phyloP scores from a whole-genome alignment of 2,888 invertebrate species.

The Cryptosula pallasiana region DNA sequence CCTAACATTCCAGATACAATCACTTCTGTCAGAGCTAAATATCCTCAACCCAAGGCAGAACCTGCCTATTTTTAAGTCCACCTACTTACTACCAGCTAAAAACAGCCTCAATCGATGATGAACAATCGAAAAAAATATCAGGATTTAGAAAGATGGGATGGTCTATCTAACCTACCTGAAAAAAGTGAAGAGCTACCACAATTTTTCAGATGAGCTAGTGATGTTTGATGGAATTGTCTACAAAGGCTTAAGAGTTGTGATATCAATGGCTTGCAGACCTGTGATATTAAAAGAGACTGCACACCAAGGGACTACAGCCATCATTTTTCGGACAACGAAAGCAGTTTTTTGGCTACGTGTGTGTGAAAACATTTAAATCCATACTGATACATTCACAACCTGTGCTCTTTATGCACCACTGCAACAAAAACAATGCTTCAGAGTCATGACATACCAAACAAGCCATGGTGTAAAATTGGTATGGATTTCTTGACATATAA shows the following conservation, averaged over 20 bases:
- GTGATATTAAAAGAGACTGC: background rate
- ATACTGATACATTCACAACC: background rate
- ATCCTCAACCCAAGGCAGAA: background rate
- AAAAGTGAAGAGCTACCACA: too few relatives aligned
- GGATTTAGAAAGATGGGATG: too few relatives aligned
- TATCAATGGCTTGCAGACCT: background rate
- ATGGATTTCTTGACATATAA: background rate
- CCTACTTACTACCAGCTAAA: background rate
- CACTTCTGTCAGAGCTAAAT: background rate
- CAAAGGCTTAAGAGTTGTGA: background rate
- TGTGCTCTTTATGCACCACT: background rate
- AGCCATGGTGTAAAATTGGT: background rate
- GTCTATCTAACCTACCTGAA: too few relatives aligned
- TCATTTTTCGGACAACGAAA: too few relatives aligned
- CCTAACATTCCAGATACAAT: background rate
- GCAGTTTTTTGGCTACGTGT: slow-evolving; percentile 1
- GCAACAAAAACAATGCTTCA: background rate
- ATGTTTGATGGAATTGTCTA: slow-evolving; percentile 2
- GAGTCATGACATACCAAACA: slow-evolving; percentile 3
- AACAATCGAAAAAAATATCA: too few relatives aligned
- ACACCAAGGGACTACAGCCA: slow-evolving; percentile 11
- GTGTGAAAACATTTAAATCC: background rate
- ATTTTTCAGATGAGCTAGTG: background rate
- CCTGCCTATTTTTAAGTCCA: background rate
- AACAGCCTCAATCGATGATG: background rate